Evolutionary conservation across 2,113 vertebrate species (phyloP), one percentile per base, ranked within the genome.

Genomic region (Salvelinus fontinalis): DNA sequence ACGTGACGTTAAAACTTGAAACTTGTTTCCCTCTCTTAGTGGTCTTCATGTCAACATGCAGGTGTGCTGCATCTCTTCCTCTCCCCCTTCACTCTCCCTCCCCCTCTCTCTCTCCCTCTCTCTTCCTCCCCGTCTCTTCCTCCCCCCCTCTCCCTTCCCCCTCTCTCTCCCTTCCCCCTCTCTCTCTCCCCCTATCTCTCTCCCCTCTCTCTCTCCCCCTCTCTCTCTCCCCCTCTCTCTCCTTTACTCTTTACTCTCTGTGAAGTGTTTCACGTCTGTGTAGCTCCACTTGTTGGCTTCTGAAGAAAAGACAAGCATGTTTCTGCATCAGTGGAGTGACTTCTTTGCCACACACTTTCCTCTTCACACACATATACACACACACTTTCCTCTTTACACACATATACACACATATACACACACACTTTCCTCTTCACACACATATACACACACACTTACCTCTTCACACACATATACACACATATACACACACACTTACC

Each of bases 161-260:
- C 24, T 24, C 24, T 24, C 24, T 24, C 24, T 24, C 24, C 1
- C 24, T n/a, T n/a, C n/a, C n/a, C n/a, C 24, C 24, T 1, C 24
- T 24, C 24, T n/a, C 51, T 59, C 27, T 22, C 49, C 2, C 20
- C 14, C 65, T 27, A n/a, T 18, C 8, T 3, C 60, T 12, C 11
- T 64, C 1, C n/a, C 44, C n/a, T n/a, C n/a, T n/a, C n/a, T n/a
- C n/a, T n/a, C n/a, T n/a, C n/a, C n/a, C n/a, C n/a, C n/a, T n/a
- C n/a, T n/a, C n/a, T n/a, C n/a, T n/a, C 13, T 13, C 24, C 1
- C 39, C 3, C 7, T 49, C 13, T 60, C 18, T 24, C 68, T 67
- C 24, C 22, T 18, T 16, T 31, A 6, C 39, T 69, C n/a, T 22
- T 81, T 66, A 85, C 88, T 83, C 81, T 77, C 90, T 89, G 90